phyloP scores from a whole-genome alignment of 1,140 invertebrate genomes.

The Holotrichia oblita region DNA sequence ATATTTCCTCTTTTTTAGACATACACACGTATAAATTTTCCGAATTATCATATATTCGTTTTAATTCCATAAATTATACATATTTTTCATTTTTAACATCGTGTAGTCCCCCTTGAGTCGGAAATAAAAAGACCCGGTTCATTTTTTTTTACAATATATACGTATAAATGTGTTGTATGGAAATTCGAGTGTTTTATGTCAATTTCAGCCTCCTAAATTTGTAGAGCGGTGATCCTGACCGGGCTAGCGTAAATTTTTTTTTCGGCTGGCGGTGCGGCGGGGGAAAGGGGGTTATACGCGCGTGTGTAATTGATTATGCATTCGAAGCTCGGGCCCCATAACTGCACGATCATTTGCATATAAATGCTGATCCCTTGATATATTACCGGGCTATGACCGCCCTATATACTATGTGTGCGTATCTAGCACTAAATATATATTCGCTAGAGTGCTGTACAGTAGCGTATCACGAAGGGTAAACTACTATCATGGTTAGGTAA shows the following conservation, averaged over 20 bases:
- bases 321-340: slow-evolving; percentile 6
- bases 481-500: too few relatives aligned
- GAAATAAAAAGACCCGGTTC: too few relatives aligned
- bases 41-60: background rate
- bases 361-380: slow-evolving; percentile 26
- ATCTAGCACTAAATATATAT: too few relatives aligned
- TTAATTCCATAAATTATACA: background rate
- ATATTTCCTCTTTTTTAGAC: background rate
- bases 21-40: background rate
- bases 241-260: background rate
- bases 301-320: slow-evolving; percentile 20
- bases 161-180: background rate
- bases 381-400: background rate
- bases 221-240: background rate
- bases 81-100: too few relatives aligned
- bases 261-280: background rate
- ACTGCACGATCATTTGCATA: slow-evolving; percentile 29
- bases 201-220: background rate
- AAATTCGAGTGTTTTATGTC: background rate
- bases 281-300: background rate
- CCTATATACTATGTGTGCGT: background rate
- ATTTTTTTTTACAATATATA: too few relatives aligned
- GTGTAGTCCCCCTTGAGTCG: too few relatives aligned
- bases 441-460: too few relatives aligned
- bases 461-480: too few relatives aligned